A percentile compares a stretch with the other conserved stretches of the same genome.
phyloP scores from a whole-genome alignment of 2,888 invertebrate genomes.

The Xanthorhoe spadicearia region DNA sequence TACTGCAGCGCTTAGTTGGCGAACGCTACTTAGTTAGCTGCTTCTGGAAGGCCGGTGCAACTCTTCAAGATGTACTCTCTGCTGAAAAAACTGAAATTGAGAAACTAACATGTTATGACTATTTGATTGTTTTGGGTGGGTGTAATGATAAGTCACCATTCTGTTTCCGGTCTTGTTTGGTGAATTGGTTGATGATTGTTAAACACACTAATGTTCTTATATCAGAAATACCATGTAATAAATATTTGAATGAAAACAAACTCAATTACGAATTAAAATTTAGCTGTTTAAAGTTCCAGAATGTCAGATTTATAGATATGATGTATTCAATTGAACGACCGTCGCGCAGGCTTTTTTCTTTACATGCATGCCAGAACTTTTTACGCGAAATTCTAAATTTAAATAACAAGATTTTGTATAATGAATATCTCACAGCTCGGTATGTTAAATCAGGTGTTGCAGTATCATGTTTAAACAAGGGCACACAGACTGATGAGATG shows the following conservation, averaged over 20 bases:
- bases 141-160: slow-evolving; percentile 12
- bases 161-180: slow-evolving; percentile 1
- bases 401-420: not conserved
- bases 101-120: not conserved
- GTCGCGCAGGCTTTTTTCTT: not conserved
- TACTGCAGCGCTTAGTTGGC: slow-evolving; percentile 9
- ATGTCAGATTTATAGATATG: slow-evolving; percentile 14
- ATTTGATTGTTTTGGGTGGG: slow-evolving; percentile 14
- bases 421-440: not conserved
- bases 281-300: slow-evolving; percentile 1
- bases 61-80: slow-evolving; percentile 9
- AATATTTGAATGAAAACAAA: slow-evolving; percentile 6
- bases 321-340: slow-evolving; percentile 8
- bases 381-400: slow-evolving; percentile 10
- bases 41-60: slow-evolving; percentile 17
- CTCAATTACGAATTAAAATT: slow-evolving; percentile 16
- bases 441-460: not conserved
- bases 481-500: slow-evolving; percentile 11
- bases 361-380: slow-evolving; percentile 5
- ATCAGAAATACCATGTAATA: slow-evolving; percentile 13
- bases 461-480: not conserved
- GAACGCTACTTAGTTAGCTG: slow-evolving; percentile 10
- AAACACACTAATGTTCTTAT: slow-evolving; percentile 16
- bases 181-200: not conserved
- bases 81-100: not conserved